These are phyloP conservation scores for Calidris pygmaea DNA, from an alignment of 2,113 vertebrate species.

Conservation along the genomic window DNA sequence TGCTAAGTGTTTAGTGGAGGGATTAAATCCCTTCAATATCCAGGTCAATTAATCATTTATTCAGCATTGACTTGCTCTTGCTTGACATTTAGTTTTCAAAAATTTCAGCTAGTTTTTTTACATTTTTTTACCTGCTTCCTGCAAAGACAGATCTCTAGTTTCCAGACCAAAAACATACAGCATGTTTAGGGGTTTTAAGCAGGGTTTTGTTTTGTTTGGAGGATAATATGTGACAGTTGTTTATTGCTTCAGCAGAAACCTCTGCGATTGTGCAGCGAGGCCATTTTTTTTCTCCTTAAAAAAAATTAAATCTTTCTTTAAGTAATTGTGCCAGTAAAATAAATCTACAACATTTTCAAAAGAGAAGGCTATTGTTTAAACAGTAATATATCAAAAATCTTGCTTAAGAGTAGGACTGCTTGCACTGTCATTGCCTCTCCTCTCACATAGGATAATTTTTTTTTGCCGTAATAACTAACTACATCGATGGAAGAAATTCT, in stretches of 20 bases:
- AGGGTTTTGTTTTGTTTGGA: background rate
- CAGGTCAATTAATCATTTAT: background rate
- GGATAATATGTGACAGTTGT: background rate
- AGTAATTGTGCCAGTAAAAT: background rate
- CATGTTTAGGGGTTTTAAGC: background rate
- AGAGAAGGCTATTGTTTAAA: background rate
- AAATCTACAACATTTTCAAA: background rate
- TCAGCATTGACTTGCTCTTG: background rate
- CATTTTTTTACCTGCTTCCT: background rate
- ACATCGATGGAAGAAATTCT: background rate
- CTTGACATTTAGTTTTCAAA: background rate
- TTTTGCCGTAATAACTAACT: background rate
- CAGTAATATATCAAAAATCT: background rate
- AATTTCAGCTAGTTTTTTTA: background rate
- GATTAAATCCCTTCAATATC: background rate
- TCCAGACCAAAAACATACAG: fast-evolving
- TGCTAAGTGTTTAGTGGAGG: background rate
- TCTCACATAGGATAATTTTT: background rate
- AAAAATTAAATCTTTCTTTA: background rate
- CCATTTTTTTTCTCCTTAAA: background rate
- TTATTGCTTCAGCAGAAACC: background rate
- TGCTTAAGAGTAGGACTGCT: background rate
- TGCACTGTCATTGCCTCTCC: background rate
- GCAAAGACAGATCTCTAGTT: background rate
- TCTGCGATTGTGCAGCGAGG: background rate